Percentiles rank a stretch among this genome's conserved stretches.
These are phyloP conservation scores for Gambelia wislizenii DNA, from an alignment of 2,797 vertebrate species.

Conservation along the genomic window DNA sequence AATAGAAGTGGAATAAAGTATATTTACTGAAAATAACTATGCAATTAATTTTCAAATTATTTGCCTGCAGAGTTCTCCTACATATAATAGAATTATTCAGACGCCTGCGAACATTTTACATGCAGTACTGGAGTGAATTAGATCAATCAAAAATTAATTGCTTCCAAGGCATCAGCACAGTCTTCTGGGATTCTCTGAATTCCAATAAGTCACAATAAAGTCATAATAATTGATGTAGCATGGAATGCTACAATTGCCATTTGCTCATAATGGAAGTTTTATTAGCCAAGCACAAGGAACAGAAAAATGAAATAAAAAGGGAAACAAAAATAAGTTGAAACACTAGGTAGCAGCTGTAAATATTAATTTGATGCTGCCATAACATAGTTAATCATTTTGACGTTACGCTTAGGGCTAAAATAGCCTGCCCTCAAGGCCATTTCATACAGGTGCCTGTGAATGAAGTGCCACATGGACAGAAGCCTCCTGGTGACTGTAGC, in stretches of 20 bases:
- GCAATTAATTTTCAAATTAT: constrained; percentile 74
- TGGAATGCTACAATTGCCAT: constrained; percentile 67
- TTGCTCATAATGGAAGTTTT: constrained; percentile 63
- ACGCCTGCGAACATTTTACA: constrained; percentile 64
- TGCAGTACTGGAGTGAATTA: constrained; percentile 65
- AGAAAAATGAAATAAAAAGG: constrained; percentile 68
- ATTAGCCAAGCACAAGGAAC: constrained; percentile 62
- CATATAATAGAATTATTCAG: constrained; percentile 73
- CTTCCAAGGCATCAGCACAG: constrained; percentile 65
- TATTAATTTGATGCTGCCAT: constrained; percentile 67
- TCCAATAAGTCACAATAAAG: constrained; percentile 71
- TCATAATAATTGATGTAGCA: constrained; percentile 74
- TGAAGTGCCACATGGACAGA: neutral
- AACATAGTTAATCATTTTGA: constrained; percentile 63
- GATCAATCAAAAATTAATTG: constrained; percentile 76
- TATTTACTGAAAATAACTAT: constrained; percentile 68
- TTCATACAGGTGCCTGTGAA: neutral
- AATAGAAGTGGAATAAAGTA: constrained; percentile 63
- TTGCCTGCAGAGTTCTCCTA: constrained; percentile 64
- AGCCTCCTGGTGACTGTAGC: neutral
- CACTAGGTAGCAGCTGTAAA: constrained; percentile 63
- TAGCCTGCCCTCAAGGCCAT: constrained; percentile 35
- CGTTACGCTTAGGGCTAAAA: constrained; percentile 43
- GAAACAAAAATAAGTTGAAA: constrained; percentile 70
- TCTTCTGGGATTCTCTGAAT: constrained; percentile 71